phyloP scores from a whole-genome alignment of 2,113 vertebrate species.

The Penelope pileata region DNA sequence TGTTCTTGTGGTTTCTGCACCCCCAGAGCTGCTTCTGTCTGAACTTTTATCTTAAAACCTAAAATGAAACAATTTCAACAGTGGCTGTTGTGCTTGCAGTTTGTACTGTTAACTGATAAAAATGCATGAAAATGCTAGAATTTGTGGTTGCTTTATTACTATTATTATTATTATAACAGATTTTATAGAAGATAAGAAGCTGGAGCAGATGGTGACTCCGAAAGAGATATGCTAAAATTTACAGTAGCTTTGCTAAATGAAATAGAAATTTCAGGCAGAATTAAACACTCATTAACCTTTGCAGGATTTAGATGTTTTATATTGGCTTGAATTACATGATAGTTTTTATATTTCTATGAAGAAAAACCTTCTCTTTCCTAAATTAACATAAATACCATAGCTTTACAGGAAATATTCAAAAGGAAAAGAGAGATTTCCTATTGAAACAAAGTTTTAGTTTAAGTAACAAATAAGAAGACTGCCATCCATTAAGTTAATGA shows the following conservation, averaged over 20 bases:
- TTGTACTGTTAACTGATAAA: neutral
- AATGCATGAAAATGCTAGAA: neutral
- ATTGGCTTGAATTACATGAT: neutral
- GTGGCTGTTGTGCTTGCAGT: neutral
- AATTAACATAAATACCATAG: neutral
- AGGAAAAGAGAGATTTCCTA: neutral
- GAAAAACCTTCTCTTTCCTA: neutral
- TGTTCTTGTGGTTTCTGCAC: neutral
- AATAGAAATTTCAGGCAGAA: neutral
- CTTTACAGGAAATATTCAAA: neutral
- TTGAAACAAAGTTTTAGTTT: neutral
- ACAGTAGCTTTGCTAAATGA: neutral
- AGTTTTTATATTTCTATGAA: neutral
- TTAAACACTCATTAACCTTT: neutral
- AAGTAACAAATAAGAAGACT: neutral
- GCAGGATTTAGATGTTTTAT: neutral
- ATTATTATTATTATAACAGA: neutral
- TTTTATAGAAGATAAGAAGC: neutral
- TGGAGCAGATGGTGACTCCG: neutral
- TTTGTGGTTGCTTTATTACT: neutral
- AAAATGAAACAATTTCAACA: neutral
- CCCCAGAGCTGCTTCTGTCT: neutral
- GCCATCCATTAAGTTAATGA: neutral
- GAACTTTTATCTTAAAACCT: conserved; percentile 17
- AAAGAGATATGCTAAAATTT: neutral